Percentiles rank a stretch among this genome's conserved stretches.
phyloP scores from a whole-genome alignment of 2,888 invertebrate species.

The Xanthorhoe spadicearia region DNA sequence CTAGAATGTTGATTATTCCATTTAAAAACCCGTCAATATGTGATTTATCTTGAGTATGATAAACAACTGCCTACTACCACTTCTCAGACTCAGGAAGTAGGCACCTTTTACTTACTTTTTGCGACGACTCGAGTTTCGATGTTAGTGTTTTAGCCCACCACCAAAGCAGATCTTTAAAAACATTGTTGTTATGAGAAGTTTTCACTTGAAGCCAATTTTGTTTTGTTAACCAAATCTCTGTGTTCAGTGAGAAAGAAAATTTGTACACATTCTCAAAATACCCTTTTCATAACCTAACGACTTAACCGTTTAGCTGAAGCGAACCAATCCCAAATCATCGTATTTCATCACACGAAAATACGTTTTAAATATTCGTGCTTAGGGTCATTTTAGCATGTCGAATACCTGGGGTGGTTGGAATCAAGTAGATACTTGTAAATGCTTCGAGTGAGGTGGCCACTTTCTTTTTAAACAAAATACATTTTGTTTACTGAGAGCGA shows the following conservation, averaged over 20 bases:
- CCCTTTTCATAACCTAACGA: slow-evolving; percentile 32
- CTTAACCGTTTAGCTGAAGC: slow-evolving; percentile 40
- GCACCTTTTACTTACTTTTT: too few species aligned
- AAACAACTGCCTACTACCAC: too few species aligned
- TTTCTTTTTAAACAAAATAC: slow-evolving; percentile 48
- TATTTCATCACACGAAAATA: slow-evolving; percentile 39
- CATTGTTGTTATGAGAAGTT: neutral
- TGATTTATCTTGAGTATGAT: too few species aligned
- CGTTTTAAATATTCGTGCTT: slow-evolving; percentile 42
- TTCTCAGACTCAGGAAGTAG: too few species aligned
- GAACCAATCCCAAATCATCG: neutral
- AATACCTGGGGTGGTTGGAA: slow-evolving; percentile 47
- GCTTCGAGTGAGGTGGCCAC: slow-evolving; percentile 54
- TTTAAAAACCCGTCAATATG: too few species aligned
- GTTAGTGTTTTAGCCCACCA: neutral
- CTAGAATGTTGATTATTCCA: too few species aligned
- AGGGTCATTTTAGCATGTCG: slow-evolving; percentile 46
- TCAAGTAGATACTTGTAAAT: slow-evolving; percentile 58
- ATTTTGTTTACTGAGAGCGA: slow-evolving; percentile 27
- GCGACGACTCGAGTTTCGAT: too few species aligned
- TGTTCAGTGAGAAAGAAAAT: neutral
- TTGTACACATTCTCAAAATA: neutral
- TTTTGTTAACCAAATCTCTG: neutral
- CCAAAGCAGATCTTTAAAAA: neutral
- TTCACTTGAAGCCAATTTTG: neutral